phyloP scores from a whole-genome alignment of 2,113 vertebrate species.

The Vulpes lagopus region DNA sequence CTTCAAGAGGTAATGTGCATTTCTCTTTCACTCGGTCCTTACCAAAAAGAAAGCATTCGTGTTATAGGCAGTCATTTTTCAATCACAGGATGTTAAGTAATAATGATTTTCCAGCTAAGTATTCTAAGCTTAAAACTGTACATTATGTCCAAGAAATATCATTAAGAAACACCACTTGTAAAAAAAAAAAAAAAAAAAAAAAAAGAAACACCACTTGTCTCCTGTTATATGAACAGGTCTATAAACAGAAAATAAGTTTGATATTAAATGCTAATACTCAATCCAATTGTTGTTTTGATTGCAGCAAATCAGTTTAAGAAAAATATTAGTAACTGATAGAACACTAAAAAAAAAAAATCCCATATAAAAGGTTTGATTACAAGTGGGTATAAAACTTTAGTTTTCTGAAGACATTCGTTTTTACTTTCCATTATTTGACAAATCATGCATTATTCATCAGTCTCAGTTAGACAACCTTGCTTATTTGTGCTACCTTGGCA shows the following conservation, averaged over 20 bases:
- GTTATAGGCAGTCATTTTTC: slow-evolving; percentile 35
- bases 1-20: not conserved
- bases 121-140: not conserved
- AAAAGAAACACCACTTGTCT: not conserved
- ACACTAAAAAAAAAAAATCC: not conserved
- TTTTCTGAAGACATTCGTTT: slow-evolving; percentile 47
- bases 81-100: not conserved
- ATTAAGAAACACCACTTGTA: not conserved
- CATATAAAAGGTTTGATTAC: not conserved
- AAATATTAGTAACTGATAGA: not conserved
- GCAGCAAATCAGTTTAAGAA: not conserved
- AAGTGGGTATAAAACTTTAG: slow-evolving; percentile 28
- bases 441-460: slow-evolving; percentile 48
- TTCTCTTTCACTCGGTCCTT: not conserved
- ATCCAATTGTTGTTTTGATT: slow-evolving; percentile 47
- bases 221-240: not conserved
- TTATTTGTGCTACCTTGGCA: slow-evolving; percentile 34
- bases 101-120: slow-evolving; percentile 53
- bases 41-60: slow-evolving; percentile 6
- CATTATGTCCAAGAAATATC: not conserved
- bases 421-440: slow-evolving; percentile 56
- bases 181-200: too few species aligned
- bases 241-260: slow-evolving; percentile 14
- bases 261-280: slow-evolving; percentile 17
- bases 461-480: slow-evolving; percentile 54